phyloP scores from a whole-genome alignment of 2,113 vertebrate species.

The Falcunculus frontatus region DNA sequence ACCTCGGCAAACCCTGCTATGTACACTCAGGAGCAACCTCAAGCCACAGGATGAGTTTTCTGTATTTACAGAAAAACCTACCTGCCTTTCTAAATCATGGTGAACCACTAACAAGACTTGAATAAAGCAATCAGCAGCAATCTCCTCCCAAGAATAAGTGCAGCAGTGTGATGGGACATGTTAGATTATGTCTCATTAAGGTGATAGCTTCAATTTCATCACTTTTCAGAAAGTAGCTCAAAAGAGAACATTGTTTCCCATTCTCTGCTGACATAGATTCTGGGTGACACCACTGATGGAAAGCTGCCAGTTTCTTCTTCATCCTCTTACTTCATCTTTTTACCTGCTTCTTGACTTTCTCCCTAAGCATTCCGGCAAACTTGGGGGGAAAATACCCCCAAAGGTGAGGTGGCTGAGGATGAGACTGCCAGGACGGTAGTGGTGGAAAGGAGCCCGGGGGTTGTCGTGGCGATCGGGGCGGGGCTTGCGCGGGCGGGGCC shows the following conservation, averaged over 20 bases:
- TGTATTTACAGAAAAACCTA: background rate
- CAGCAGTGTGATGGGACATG: background rate
- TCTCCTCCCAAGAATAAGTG: background rate
- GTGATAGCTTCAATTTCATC: background rate
- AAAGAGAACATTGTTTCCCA: background rate
- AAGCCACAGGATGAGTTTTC: background rate
- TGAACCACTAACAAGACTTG: background rate
- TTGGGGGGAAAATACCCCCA: accelerated
- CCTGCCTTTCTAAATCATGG: background rate
- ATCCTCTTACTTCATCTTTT: background rate
- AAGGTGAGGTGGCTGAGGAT: background rate
- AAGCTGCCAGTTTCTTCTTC: background rate
- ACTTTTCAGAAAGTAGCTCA: background rate
- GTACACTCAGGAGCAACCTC: background rate
- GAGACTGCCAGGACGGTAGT: background rate
- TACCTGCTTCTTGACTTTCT: background rate
- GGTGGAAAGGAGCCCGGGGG: background rate
- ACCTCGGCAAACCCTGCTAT: accelerated
- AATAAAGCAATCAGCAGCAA: background rate
- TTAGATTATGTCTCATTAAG: background rate
- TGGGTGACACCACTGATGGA: accelerated
- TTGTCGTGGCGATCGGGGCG: background rate
- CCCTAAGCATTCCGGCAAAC: background rate
- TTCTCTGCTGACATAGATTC: background rate
- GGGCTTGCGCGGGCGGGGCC: background rate